Base-by-base conservation (phyloP, 2,888 invertebrate species). In the Drosophila cognata region DNA sequence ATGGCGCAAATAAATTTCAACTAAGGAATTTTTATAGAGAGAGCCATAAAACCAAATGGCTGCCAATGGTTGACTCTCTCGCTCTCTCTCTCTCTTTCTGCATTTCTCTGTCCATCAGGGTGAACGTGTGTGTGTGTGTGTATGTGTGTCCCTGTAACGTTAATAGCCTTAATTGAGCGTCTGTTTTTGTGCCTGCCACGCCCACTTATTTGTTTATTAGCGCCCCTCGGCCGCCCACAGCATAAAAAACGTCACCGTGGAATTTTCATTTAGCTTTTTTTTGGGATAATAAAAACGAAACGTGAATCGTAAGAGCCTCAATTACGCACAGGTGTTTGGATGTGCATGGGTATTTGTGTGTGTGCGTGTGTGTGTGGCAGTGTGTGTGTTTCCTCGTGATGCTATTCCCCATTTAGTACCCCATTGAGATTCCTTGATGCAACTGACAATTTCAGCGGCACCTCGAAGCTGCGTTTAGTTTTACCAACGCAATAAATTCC, bases 171-270 rank as follows among this genome's bases (percentile, higher is more conserved):
- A 85, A 85, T 85, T 85, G 85, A 85, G 85, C 88, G 88, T 85
- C 89, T 74, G 82, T 81, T 77, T 81, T 78, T 78, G 64, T 67
- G 73, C 74, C 67, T 58, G 82, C 68, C 81, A 77, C 89, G 82
- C 86, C 86, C 87, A 87, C 84, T 90, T 87, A 90, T 87, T 89
- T 87, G 90, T 90, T 87, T 87, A 90, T 90, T 87, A 87, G 86
- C 79, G 89, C 68, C 62, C 59, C 65, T 55, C 71, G 41, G 51
- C 35, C 62, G 58, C 38, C 61, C 63, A 36, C 48, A 60, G 62
- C 63, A 71, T 72, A 84, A 56, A 78, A 86, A 81, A 62, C 89
- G 77, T 84, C 85, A 84, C 59, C 81, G 58, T 75, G 90, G 89
- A 89, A 90, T 90, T 86, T 90, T 88, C 87, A 90, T 90, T 90